Percentiles rank a stretch among this genome's conserved stretches.
phyloP scores from a whole-genome alignment of 2,797 vertebrate genomes.

The Enteromius trimaculatus region DNA sequence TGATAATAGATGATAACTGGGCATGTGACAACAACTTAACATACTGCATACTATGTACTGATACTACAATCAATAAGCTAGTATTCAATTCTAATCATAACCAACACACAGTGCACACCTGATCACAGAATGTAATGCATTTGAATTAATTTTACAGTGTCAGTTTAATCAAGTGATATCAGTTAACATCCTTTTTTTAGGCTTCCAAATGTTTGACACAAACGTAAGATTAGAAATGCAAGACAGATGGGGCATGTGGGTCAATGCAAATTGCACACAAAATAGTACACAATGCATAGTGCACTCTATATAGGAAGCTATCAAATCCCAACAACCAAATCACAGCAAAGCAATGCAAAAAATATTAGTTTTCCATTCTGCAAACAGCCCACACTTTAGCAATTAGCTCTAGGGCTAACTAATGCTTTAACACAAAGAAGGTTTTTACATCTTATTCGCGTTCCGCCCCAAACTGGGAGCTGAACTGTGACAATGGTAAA shows the following conservation, averaged over 20 bases:
- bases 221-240: neutral
- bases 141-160: neutral
- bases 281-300: neutral
- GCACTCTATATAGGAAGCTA: neutral
- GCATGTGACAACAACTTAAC: neutral
- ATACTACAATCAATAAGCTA: neutral
- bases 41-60: neutral
- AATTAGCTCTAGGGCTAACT: slow-evolving; percentile 3
- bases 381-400: neutral
- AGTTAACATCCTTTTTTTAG: neutral
- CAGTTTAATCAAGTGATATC: neutral
- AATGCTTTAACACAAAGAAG: slow-evolving; percentile 1
- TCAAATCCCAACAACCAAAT: neutral
- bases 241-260: neutral
- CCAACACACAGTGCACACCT: neutral
- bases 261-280: no score
- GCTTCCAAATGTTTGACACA: neutral
- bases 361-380: neutral
- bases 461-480: neutral
- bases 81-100: neutral
- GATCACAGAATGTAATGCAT: neutral
- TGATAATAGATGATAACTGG: neutral
- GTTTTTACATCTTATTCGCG: slow-evolving; percentile 11
- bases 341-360: neutral
- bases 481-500: slow-evolving; percentile 28